Evolutionary conservation across 2,113 vertebrate genomes (phyloP).

Genomic region (Microcebus jonahi): DNA sequence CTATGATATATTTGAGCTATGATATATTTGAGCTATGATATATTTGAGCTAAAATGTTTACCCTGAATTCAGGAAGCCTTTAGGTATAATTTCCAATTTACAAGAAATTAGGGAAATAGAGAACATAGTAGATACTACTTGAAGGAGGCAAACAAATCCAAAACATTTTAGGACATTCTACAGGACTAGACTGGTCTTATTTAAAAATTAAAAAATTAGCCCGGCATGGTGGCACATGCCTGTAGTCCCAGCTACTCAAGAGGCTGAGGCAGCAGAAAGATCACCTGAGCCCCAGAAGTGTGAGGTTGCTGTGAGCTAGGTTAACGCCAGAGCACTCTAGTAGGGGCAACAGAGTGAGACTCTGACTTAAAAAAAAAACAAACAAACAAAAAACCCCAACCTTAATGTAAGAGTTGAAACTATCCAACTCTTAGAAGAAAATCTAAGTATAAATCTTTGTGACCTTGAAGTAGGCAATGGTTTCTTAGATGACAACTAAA

Average conservation of each 20-base stretch:
- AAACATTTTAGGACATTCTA: background rate
- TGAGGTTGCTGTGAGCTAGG: too few relatives aligned
- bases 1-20: background rate
- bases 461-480: background rate
- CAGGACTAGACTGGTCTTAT: background rate
- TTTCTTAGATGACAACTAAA: slow-evolving; percentile 42
- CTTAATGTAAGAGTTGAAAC: background rate
- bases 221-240: too few relatives aligned
- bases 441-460: background rate
- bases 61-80: background rate
- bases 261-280: too few relatives aligned
- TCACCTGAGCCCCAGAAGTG: too few relatives aligned
- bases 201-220: background rate
- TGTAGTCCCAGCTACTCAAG: too few relatives aligned
- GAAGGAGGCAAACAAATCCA: background rate
- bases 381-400: background rate
- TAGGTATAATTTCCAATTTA: background rate
- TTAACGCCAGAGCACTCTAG: too few relatives aligned
- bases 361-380: too few relatives aligned
- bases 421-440: slow-evolving; percentile 32
- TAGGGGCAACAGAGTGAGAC: too few relatives aligned
- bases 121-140: background rate
- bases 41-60: background rate
- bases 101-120: background rate
- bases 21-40: too few relatives aligned